These are phyloP conservation scores for Pipistrellus nathusii DNA, from an alignment of 2,797 vertebrate genomes.

Conservation along the genomic window DNA sequence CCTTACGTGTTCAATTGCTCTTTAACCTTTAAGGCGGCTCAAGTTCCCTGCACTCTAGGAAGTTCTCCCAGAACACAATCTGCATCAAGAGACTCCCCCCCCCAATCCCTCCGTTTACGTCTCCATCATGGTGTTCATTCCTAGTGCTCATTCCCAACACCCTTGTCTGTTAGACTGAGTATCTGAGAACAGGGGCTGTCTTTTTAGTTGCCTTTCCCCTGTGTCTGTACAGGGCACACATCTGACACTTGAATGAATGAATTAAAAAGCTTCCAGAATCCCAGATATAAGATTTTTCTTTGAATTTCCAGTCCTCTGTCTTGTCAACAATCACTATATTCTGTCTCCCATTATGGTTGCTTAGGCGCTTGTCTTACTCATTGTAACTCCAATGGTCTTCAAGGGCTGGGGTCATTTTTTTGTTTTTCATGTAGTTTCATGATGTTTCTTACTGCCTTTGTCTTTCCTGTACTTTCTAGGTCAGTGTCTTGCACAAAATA, in stretches of 20 bases:
- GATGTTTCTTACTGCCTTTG: neutral
- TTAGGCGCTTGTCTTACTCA: neutral
- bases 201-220: neutral
- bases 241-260: neutral
- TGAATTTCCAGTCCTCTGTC: neutral
- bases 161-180: neutral
- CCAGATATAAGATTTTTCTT: constrained; percentile 13
- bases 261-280: neutral
- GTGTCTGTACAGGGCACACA: neutral
- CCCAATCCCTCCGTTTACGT: neutral
- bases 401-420: neutral
- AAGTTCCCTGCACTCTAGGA: neutral
- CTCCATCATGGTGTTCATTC: neutral
- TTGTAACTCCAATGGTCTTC: neutral
- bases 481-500: neutral
- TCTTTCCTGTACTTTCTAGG: neutral
- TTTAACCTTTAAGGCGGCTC: neutral
- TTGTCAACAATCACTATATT: neutral
- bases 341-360: neutral
- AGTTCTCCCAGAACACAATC: neutral
- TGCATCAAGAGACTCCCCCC: neutral
- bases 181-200: neutral
- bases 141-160: neutral
- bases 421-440: neutral
- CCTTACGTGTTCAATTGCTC: neutral